A percentile compares a stretch with the other conserved stretches of the same genome.
These are phyloP conservation scores for Lamprologus tigripictilis DNA, from an alignment of 2,113 vertebrate genomes.

Conservation along the genomic window DNA sequence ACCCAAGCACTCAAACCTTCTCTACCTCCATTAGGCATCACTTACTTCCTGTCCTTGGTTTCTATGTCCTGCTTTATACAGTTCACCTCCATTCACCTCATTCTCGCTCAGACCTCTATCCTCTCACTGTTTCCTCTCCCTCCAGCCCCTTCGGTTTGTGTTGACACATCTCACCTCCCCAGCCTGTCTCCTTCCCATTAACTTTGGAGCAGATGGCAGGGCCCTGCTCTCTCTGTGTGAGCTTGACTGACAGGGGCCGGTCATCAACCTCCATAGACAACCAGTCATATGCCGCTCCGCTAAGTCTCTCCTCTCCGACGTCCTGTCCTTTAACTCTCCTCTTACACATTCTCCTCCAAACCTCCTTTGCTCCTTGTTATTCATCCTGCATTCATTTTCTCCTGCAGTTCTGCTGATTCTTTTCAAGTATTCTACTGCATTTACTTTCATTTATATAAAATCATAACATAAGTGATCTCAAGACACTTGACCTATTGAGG, in stretches of 20 bases:
- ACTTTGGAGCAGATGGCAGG: constrained; percentile 91
- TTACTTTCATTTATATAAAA: not conserved
- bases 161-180: constrained; percentile 73
- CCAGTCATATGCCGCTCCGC: constrained; percentile 41
- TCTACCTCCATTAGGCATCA: not conserved
- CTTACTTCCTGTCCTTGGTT: constrained; percentile 9
- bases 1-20: not conserved
- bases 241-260: constrained; percentile 92
- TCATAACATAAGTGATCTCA: not conserved
- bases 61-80: not conserved
- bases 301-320: constrained; percentile 67
- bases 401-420: not conserved
- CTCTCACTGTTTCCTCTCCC: constrained; percentile 5
- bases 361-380: not conserved
- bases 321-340: constrained; percentile 64
- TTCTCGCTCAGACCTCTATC: not conserved
- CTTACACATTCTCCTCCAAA: constrained; percentile 19
- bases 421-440: not conserved
- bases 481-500: not conserved
- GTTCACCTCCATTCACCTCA: not conserved
- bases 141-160: constrained; percentile 43
- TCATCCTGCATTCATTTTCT: constrained; percentile 67
- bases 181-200: constrained; percentile 81
- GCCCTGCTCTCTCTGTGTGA: constrained; percentile 89
- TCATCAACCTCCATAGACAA: constrained; percentile 78